These are phyloP conservation scores for Muricea muricata DNA, from an alignment of 92 coral and sea anemone genomes.

Conservation along the genomic window DNA sequence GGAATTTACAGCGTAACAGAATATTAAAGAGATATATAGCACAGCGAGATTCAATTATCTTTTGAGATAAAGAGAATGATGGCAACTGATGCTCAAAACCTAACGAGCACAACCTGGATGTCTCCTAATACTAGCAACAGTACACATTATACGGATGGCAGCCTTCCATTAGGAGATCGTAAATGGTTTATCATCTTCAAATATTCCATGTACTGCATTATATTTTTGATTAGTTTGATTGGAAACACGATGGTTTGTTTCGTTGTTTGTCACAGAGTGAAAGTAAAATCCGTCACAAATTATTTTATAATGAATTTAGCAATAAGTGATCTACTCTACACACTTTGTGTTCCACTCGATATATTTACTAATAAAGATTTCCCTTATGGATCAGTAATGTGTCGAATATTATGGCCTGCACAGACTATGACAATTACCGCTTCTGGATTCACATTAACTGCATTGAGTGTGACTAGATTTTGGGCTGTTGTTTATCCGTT, in stretches of 20 bases:
- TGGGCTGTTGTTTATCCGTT: constrained; percentile 95
- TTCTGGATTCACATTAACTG: constrained; percentile 90
- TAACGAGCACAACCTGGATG: neutral
- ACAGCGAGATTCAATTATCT: neutral
- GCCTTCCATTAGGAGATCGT: constrained; percentile 29
- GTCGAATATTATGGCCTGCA: constrained; percentile 82
- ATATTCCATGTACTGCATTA: constrained; percentile 78
- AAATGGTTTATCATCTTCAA: constrained; percentile 76
- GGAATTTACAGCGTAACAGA: neutral
- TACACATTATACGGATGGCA: neutral
- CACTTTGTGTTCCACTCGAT: constrained; percentile 93
- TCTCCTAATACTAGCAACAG: neutral
- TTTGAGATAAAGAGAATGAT: neutral
- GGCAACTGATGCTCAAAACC: neutral
- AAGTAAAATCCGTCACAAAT: constrained; percentile 94
- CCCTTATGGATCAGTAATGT: constrained; percentile 89
- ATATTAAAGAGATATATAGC: neutral
- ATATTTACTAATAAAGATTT: constrained; percentile 80
- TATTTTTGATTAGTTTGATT: constrained; percentile 83
- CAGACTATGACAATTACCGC: constrained; percentile 90
- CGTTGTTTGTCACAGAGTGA: constrained; percentile 84
- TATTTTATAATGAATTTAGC: constrained; percentile 94
- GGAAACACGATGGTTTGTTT: constrained; percentile 91
- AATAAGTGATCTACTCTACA: constrained; percentile 84
- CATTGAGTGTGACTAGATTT: constrained; percentile 89